A percentile compares a stretch with the other conserved stretches of the same genome.
Conservation (phyloP, 2,797 vertebrate species). For the Melanotaenia pygmaea region DNA sequence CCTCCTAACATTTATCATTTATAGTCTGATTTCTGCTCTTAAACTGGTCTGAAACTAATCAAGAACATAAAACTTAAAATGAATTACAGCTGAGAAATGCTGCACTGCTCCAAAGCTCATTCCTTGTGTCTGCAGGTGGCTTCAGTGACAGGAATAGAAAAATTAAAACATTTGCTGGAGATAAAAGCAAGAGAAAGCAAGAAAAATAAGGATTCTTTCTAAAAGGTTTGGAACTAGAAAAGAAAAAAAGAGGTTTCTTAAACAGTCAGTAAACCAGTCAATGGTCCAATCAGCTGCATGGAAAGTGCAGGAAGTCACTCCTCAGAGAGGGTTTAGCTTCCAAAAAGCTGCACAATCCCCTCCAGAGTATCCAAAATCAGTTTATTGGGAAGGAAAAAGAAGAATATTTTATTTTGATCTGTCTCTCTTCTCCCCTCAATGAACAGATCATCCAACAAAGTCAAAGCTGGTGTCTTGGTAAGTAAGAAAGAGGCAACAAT, state of each 20-base stretch:
- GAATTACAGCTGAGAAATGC: too few species aligned
- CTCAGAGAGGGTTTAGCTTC: background rate
- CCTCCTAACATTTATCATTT: background rate
- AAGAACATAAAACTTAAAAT: too few species aligned
- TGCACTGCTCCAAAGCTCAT: too few species aligned
- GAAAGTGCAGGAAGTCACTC: slow-evolving; percentile 14
- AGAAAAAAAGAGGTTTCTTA: background rate
- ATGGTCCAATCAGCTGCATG: background rate
- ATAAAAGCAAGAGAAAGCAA: background rate
- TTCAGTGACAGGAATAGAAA: too few species aligned
- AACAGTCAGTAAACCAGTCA: slow-evolving; percentile 3
- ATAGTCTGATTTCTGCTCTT: background rate
- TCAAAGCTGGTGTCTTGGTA: background rate
- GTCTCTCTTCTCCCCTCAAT: background rate
- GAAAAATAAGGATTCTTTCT: background rate
- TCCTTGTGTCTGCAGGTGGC: too few species aligned
- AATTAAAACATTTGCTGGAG: background rate
- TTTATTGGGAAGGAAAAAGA: slow-evolving; percentile 3
- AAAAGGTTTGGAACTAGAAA: background rate
- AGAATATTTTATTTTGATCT: background rate
- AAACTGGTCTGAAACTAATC: background rate
- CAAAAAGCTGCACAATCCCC: background rate
- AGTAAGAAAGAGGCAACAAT: background rate
- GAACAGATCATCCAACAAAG: slow-evolving; percentile 3
- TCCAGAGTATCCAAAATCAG: slow-evolving; percentile 5